Conservation (phyloP, 2,888 invertebrate species). For the Julus scandinavius region DNA sequence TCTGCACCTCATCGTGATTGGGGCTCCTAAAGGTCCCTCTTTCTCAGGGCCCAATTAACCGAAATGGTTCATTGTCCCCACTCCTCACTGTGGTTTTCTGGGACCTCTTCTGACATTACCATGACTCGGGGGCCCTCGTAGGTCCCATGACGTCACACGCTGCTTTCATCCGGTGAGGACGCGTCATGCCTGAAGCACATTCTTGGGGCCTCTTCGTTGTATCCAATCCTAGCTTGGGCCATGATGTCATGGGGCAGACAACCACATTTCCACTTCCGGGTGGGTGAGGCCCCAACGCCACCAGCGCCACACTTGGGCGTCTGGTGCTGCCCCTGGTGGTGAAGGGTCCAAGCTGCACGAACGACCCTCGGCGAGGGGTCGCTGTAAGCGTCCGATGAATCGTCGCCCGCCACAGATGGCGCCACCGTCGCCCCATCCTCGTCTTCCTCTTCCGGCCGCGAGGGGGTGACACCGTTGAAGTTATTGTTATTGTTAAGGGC, state of each 20-base stretch:
- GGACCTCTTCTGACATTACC: too few species aligned
- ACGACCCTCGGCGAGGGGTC: neutral
- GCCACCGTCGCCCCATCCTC: neutral
- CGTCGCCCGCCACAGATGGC: neutral
- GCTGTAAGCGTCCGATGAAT: too few species aligned
- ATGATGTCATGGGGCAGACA: conserved; percentile 42
- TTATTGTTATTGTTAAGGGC: conserved; percentile 44
- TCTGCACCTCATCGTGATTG: too few species aligned
- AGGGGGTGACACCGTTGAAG: neutral
- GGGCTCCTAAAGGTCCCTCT: too few species aligned
- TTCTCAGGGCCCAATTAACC: too few species aligned
- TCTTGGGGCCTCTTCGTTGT: neutral
- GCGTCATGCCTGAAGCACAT: conserved; percentile 51
- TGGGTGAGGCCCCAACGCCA: neutral
- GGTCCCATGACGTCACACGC: conserved; percentile 26
- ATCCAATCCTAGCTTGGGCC: conserved; percentile 16
- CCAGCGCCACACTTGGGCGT: neutral
- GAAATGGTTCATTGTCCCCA: too few species aligned
- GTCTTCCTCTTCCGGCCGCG: conserved; percentile 12
- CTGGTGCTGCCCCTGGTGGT: too few species aligned
- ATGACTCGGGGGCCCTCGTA: too few species aligned
- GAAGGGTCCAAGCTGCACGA: neutral
- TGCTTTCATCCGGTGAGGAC: conserved; percentile 54
- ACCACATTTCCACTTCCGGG: conserved; percentile 42
- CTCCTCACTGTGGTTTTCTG: too few species aligned